Conservation (phyloP, 2,797 vertebrate genomes). For the Leptodactylus fallax region DNA sequence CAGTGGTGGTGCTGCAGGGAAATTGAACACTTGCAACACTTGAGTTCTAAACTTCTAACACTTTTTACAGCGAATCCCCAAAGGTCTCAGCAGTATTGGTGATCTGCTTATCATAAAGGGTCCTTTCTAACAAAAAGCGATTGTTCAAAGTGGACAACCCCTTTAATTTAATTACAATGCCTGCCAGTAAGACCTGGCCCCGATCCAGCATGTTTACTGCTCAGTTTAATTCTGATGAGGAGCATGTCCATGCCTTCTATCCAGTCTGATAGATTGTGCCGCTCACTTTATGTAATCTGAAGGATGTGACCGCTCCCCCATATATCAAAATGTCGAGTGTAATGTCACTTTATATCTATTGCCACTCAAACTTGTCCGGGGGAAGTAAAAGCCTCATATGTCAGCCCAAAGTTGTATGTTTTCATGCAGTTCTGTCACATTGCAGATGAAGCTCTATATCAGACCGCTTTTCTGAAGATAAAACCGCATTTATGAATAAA, state of each 20-base stretch:
- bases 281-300: slow-evolving; percentile 48
- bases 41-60: too few relatives aligned
- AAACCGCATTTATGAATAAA: slow-evolving; percentile 59
- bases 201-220: neutral
- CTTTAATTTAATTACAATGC: slow-evolving; percentile 17
- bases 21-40: neutral
- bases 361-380: slow-evolving; percentile 50
- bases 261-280: slow-evolving; percentile 45
- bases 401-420: slow-evolving; percentile 49
- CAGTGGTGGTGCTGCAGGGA: neutral
- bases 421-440: slow-evolving; percentile 38
- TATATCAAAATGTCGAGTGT: slow-evolving; percentile 48
- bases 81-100: neutral
- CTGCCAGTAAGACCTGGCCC: neutral
- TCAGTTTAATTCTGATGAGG: slow-evolving; percentile 21
- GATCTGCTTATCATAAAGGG: neutral
- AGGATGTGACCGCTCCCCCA: slow-evolving; percentile 43
- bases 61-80: neutral
- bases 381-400: slow-evolving; percentile 51
- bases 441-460: slow-evolving; percentile 40
- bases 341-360: slow-evolving; percentile 58
- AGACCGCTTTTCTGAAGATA: slow-evolving; percentile 20
- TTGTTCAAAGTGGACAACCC: neutral
- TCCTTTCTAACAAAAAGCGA: neutral
- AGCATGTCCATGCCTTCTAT: neutral